These are phyloP conservation scores for Callosobruchus maculatus DNA, from an alignment of 2,888 invertebrate genomes.

Conservation along the genomic window DNA sequence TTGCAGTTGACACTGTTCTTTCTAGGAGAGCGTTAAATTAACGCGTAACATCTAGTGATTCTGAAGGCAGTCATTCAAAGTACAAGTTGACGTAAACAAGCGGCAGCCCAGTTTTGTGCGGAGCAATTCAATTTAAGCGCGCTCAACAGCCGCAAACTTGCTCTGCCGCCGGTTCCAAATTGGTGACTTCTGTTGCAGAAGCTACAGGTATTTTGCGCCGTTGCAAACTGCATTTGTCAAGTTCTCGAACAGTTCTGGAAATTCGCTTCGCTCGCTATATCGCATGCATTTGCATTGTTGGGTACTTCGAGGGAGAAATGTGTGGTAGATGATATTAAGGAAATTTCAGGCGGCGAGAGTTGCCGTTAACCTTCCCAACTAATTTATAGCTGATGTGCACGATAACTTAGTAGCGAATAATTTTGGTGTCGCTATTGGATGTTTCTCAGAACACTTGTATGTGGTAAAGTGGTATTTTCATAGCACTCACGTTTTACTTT, in stretches of 20 bases:
- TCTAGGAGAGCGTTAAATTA: too few species aligned
- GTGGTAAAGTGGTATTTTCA: too few species aligned
- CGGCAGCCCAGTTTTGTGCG: too few species aligned
- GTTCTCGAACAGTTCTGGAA: not conserved
- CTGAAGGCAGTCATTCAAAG: not conserved
- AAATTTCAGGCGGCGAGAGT: not conserved
- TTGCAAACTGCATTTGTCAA: not conserved
- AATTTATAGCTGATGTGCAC: not conserved
- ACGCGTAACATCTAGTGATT: too few species aligned
- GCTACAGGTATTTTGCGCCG: not conserved
- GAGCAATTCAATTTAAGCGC: not conserved
- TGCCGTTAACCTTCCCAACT: not conserved
- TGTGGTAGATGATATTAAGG: not conserved
- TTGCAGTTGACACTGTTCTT: too few species aligned
- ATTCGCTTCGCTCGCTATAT: not conserved
- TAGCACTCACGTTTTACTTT: too few species aligned
- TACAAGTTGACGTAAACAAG: not conserved
- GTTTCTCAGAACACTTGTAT: not conserved
- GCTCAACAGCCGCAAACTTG: not conserved
- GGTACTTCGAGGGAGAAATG: not conserved
- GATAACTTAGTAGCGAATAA: not conserved
- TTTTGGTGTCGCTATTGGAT: not conserved
- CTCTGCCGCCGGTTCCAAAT: not conserved
- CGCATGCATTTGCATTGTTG: not conserved
- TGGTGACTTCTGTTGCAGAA: not conserved